phyloP scores from a whole-genome alignment of 2,888 invertebrate genomes.

The Esperia sulphurella region DNA sequence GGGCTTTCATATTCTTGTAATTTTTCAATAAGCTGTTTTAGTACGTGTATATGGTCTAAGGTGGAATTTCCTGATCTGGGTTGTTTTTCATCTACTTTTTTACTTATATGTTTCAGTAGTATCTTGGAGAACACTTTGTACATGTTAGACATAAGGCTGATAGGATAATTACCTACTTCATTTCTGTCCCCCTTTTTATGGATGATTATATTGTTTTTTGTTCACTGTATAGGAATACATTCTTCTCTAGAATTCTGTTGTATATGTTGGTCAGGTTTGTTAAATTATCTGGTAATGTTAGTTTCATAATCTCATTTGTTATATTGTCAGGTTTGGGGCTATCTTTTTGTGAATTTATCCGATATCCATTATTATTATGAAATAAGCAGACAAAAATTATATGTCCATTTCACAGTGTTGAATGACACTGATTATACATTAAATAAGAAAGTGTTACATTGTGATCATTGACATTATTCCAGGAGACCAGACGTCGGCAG shows the following conservation, averaged over 20 bases:
- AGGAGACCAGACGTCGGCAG: conserved; percentile 83
- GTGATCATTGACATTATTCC: not conserved
- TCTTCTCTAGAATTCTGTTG: conserved; percentile 1
- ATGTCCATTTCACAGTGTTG: too few relatives aligned
- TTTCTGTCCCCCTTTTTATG: conserved; percentile 7
- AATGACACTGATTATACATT: too few relatives aligned
- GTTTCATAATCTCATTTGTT: conserved; percentile 4
- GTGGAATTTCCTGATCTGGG: not conserved
- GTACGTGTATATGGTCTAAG: conserved; percentile 5
- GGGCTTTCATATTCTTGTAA: conserved; percentile 11
- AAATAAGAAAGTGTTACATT: too few relatives aligned
- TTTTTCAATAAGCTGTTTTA: conserved; percentile 9
- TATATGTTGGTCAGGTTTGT: not conserved
- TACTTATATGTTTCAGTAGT: conserved; percentile 4
- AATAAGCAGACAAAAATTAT: too few relatives aligned
- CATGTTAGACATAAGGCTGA: conserved; percentile 8
- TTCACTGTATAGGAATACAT: conserved; percentile 6
- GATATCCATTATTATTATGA: too few relatives aligned
- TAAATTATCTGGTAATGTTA: not conserved
- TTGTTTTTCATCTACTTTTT: conserved; percentile 6
- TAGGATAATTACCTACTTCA: conserved; percentile 9
- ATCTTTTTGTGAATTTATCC: conserved; percentile 3
- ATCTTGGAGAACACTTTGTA: conserved; percentile 11
- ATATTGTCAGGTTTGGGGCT: conserved; percentile 4
- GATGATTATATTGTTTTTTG: conserved; percentile 1